Evolutionary conservation across 2,113 vertebrate genomes (phyloP).

Genomic region (Archocentrus centrarchus): DNA sequence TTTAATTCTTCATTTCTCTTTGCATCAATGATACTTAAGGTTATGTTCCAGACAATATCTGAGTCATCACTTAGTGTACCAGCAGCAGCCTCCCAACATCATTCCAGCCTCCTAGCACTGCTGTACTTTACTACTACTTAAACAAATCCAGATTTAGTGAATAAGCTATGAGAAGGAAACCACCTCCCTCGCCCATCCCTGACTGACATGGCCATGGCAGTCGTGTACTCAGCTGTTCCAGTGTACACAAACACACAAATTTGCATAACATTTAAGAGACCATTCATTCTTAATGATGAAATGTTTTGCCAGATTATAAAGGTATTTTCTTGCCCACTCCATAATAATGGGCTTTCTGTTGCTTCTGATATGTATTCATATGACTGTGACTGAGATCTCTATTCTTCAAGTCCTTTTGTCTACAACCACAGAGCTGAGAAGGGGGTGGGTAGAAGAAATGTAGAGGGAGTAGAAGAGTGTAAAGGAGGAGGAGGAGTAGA

Average conservation of each 20-base stretch:
- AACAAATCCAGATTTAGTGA: constrained; percentile 60
- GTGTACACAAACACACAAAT: constrained; percentile 63
- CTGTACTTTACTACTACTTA: constrained; percentile 29
- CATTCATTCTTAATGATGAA: not conserved
- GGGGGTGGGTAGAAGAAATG: not conserved
- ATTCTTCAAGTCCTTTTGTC: constrained; percentile 19
- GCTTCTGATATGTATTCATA: not conserved
- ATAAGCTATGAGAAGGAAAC: not conserved
- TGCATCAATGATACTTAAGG: not conserved
- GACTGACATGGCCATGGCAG: constrained; percentile 32
- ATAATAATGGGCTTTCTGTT: not conserved
- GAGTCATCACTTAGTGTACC: constrained; percentile 59
- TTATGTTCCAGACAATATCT: constrained; percentile 18
- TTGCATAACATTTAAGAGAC: not conserved
- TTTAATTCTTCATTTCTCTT: not conserved
- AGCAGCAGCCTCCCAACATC: constrained; percentile 19
- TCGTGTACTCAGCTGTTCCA: constrained; percentile 71
- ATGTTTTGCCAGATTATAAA: not conserved
- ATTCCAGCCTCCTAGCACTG: constrained; percentile 12
- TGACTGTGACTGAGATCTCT: not conserved
- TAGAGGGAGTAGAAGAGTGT: constrained; percentile 9
- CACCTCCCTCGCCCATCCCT: not conserved
- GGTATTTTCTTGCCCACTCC: not conserved
- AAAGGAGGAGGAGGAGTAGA: constrained; percentile 22
- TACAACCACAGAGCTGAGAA: constrained; percentile 6